A percentile compares a stretch with the other conserved stretches of the same genome.
These are phyloP conservation scores for Eurystomus gularis DNA, from an alignment of 2,113 vertebrate species.

Conservation along the genomic window DNA sequence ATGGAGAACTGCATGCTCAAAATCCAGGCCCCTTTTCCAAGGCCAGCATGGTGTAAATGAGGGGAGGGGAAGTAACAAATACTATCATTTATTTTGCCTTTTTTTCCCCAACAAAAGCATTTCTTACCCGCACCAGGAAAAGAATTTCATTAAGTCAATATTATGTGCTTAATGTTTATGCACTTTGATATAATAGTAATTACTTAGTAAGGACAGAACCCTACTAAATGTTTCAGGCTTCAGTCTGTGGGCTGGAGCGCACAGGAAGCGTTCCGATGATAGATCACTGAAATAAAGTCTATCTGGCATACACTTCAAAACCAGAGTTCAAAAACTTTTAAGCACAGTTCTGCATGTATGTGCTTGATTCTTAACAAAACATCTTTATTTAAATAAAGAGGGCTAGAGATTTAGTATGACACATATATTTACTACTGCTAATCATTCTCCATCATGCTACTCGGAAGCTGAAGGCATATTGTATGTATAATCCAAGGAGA, in stretches of 20 bases:
- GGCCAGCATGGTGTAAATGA: not conserved
- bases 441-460: not conserved
- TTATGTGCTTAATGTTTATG: not conserved
- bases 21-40: not conserved
- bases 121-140: not conserved
- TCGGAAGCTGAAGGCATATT: not conserved
- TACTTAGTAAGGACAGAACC: not conserved
- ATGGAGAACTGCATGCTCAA: not conserved
- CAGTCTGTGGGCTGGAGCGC: not conserved
- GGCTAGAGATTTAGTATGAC: not conserved
- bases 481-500: not conserved
- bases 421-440: not conserved
- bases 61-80: not conserved
- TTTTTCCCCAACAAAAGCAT: not conserved
- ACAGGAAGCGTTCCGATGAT: not conserved
- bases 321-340: slow-evolving; percentile 33
- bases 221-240: slow-evolving; percentile 34
- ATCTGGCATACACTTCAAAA: slow-evolving; percentile 59
- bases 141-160: not conserved
- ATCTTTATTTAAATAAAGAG: slow-evolving; percentile 8
- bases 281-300: slow-evolving; percentile 36
- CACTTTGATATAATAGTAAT: slow-evolving; percentile 9
- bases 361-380: slow-evolving; percentile 45
- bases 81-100: not conserved
- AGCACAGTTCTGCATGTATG: not conserved